Evolutionary conservation across 2,113 vertebrate genomes (phyloP).

Genomic region (Hippolais icterina): DNA sequence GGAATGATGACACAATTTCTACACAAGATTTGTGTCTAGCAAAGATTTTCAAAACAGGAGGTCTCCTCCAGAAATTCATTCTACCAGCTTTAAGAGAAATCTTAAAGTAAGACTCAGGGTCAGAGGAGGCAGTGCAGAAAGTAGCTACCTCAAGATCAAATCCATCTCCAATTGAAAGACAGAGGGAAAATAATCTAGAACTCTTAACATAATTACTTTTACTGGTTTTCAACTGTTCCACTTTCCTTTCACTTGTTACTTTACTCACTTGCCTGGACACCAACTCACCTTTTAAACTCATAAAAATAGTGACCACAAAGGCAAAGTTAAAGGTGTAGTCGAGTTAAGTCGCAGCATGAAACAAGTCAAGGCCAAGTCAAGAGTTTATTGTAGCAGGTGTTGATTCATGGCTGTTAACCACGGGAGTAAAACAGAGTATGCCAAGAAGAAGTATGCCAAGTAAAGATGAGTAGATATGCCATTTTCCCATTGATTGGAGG

Average conservation of each 20-base stretch:
- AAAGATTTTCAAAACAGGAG: background rate
- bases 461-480: background rate
- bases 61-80: background rate
- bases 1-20: background rate
- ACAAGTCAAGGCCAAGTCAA: background rate
- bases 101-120: background rate
- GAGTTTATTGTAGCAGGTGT: background rate
- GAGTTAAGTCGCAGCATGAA: background rate
- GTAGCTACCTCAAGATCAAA: background rate
- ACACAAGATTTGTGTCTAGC: background rate
- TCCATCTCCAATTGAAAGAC: background rate
- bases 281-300: background rate
- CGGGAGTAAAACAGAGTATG: background rate
- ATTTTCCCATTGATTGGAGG: background rate
- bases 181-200: background rate
- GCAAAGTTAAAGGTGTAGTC: background rate
- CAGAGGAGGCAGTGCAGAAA: background rate
- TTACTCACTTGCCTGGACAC: background rate
- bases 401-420: background rate
- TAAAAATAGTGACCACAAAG: background rate
- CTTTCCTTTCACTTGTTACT: background rate
- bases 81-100: background rate
- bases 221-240: background rate
- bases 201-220: background rate
- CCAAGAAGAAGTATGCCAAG: background rate